These are phyloP conservation scores for Rhagologus leucostigma DNA, from an alignment of 2,113 vertebrate species.

Conservation along the genomic window DNA sequence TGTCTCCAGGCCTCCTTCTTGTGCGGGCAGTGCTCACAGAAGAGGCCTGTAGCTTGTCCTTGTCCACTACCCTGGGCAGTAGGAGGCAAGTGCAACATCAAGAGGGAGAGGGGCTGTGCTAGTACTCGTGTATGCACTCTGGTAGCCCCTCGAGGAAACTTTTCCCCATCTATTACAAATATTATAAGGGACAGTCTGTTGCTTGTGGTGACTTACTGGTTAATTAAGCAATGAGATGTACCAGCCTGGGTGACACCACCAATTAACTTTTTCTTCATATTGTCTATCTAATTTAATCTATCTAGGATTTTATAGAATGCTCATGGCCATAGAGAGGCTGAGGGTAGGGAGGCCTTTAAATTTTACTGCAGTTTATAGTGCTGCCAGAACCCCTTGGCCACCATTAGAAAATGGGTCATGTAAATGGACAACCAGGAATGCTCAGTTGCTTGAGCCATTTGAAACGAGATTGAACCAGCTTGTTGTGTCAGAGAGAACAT, in stretches of 20 bases:
- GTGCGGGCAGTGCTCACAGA: fast-evolving
- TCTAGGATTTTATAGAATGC: not conserved
- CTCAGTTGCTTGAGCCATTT: not conserved
- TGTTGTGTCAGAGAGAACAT: not conserved
- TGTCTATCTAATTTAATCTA: slow-evolving; percentile 2
- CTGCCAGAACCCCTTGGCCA: not conserved
- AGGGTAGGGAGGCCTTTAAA: not conserved
- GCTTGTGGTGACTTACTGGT: not conserved
- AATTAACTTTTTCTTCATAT: not conserved
- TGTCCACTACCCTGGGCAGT: not conserved
- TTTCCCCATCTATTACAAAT: not conserved
- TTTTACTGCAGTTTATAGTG: not conserved
- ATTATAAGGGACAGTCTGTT: not conserved
- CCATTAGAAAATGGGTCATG: not conserved
- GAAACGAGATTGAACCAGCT: not conserved
- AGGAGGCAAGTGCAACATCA: not conserved
- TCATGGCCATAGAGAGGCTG: not conserved
- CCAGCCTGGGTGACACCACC: not conserved
- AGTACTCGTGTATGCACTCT: not conserved
- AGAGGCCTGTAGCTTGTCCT: not conserved
- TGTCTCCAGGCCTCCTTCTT: not conserved
- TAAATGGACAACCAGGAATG: not conserved
- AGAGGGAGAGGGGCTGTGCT: not conserved
- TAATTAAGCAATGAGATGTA: slow-evolving; percentile 7
- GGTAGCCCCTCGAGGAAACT: not conserved